Percentiles rank a stretch among this genome's conserved stretches.
Evolutionary conservation across 2,888 invertebrate species (phyloP).

Genomic region (Stegana nigrithorax): DNA sequence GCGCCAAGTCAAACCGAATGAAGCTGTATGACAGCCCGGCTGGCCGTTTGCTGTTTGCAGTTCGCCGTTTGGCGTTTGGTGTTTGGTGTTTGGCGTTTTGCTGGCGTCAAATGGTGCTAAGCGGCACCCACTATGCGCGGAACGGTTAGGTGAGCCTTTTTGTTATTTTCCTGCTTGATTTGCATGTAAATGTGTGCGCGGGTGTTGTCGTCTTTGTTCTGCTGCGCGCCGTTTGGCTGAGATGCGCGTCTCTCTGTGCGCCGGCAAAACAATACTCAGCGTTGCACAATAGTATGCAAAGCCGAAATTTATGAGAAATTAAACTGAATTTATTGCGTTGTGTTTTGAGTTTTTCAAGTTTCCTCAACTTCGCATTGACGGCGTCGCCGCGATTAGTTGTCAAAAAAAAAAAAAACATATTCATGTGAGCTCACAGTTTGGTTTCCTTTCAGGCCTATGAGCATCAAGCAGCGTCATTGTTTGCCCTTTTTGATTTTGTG

Average conservation of each 20-base stretch:
- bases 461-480: no score
- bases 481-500: constrained; percentile 45
- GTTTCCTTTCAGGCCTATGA: no score
- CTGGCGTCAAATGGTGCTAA: constrained; percentile 55
- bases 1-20: constrained; percentile 34
- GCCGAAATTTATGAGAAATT: constrained; percentile 65
- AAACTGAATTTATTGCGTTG: constrained; percentile 63
- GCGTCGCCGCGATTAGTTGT: constrained; percentile 15
- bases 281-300: constrained; percentile 55
- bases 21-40: constrained; percentile 19
- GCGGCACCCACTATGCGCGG: constrained; percentile 48
- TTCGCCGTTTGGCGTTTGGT: constrained; percentile 32
- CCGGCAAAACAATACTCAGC: constrained; percentile 22
- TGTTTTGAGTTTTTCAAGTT: constrained; percentile 27
- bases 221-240: neutral
- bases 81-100: constrained; percentile 20
- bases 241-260: neutral
- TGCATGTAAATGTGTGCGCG: constrained; percentile 60
- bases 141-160: constrained; percentile 20
- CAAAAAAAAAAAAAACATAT: no score
- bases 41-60: neutral
- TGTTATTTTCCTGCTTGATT: constrained; percentile 43
- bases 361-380: constrained; percentile 24
- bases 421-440: no score
- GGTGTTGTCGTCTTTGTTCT: constrained; percentile 45